Conservation (phyloP, 1,140 invertebrate genomes). For the Drosophila varians region DNA sequence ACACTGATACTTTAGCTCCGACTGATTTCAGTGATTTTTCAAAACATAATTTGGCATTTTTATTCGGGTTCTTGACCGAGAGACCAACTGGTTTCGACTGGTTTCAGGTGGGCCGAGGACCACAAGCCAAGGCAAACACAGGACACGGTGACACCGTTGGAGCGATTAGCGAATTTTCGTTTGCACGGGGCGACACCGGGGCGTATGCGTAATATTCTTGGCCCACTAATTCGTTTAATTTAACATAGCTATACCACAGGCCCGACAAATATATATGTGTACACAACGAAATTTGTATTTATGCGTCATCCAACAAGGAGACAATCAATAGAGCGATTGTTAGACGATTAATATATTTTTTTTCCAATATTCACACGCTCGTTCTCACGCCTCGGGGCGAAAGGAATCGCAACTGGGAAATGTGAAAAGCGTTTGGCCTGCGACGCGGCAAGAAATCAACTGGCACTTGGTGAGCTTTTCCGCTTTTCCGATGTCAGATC, state of each 20-base stretch:
- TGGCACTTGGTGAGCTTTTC: constrained; percentile 72
- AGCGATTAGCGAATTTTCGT: constrained; percentile 20
- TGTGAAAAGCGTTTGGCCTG: constrained; percentile 48
- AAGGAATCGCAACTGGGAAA: constrained; percentile 1
- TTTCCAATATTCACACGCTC: constrained; percentile 49
- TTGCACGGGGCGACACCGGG: constrained; percentile 11
- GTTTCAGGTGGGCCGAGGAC: constrained; percentile 25
- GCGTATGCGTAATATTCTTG: constrained; percentile 47
- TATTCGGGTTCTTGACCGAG: constrained; percentile 11
- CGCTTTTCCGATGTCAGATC: constrained; percentile 51
- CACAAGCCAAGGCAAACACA: constrained; percentile 1
- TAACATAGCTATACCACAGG: not conserved
- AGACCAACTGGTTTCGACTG: constrained; percentile 25
- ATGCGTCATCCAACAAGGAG: constrained; percentile 19
- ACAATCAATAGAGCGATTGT: constrained; percentile 31
- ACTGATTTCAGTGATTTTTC: not conserved
- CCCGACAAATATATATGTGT: constrained; percentile 3
- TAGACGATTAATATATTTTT: constrained; percentile 24
- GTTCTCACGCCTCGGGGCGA: not conserved
- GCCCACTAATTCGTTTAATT: constrained; percentile 35
- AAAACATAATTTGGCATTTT: constrained; percentile 9
- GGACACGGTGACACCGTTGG: constrained; percentile 20
- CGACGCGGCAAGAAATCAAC: constrained; percentile 66
- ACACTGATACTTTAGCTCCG: not conserved
- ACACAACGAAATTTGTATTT: not conserved